Evolutionary conservation across 2,113 vertebrate species (phyloP), one percentile per base, ranked within the genome.

Genomic region (Arothron firmamentum): DNA sequence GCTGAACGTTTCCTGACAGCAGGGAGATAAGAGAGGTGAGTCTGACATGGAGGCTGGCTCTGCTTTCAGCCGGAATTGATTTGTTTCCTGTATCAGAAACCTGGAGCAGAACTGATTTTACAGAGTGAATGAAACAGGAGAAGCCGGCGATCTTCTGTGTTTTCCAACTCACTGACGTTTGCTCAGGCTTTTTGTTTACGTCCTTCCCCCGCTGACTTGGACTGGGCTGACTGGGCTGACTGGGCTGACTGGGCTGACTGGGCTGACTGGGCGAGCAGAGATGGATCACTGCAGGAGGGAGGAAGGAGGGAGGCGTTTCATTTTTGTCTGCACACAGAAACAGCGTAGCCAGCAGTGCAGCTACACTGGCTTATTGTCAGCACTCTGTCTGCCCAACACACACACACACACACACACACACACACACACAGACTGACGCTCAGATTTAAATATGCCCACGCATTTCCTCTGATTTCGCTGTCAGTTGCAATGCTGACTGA

Each of bases 311-410:
- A 34, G 25, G 25, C 67, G 52, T 62, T 74, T 28, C 45, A 0
- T 38, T 12, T 72, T 46, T 57, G 23, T 72, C 63, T 78, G 59
- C 21, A 70, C 70, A 70, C 50, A 63, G 52, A 65, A 80, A 67
- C 56, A 21, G 64, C 66, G 54, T 12, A 69, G 63, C 66, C 62
- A 73, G 67, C 61, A 56, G 16, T 57, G 57, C 56, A 48, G 74
- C 73, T 82, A 66, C 56, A 78, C 74, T 53, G 2, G 59, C 54
- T 50, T 34, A 10, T 58, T 77, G 72, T 81, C 81, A 80, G 76
- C 78, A 67, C 50, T 75, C 67, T 71, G 55, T 31, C 1, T 9
- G 28, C 28, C 28, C 8, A 9, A 15, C 60, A 34, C 25, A 38
- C 20, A 28, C 52, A 53, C 55, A n/a, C 47, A 16, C 60, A 34